These are phyloP conservation scores for Phrynocephalus forsythii DNA, from an alignment of 2,797 vertebrate genomes.

Conservation along the genomic window DNA sequence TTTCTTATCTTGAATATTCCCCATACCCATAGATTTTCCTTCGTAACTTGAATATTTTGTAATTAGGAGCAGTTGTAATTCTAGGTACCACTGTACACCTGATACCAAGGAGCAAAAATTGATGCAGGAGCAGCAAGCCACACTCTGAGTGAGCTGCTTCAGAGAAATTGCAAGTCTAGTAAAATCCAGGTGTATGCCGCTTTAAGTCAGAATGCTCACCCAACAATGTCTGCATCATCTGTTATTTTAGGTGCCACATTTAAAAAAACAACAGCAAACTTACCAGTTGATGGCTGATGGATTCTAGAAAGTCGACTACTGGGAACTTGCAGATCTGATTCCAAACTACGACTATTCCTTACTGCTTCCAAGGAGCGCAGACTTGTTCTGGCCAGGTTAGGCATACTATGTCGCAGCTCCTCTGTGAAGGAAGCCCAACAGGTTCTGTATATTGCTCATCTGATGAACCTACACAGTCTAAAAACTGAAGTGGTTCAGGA, in stretches of 20 bases:
- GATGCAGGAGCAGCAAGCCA: not conserved
- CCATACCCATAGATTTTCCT: too few species aligned
- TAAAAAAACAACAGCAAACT: slow-evolving; percentile 3
- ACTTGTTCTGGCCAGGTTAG: slow-evolving; percentile 90
- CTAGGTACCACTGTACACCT: too few species aligned
- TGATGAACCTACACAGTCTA: not conserved
- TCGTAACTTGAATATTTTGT: too few species aligned
- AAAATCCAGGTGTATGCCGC: not conserved
- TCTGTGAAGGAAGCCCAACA: slow-evolving; percentile 78
- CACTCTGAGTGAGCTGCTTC: not conserved
- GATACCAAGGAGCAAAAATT: not conserved
- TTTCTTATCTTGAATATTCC: too few species aligned
- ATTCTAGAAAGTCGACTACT: slow-evolving; percentile 88
- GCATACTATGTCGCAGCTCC: slow-evolving; percentile 94
- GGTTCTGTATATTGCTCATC: fast-evolving
- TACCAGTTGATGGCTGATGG: slow-evolving; percentile 87
- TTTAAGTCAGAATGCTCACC: not conserved
- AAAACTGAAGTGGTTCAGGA: not conserved
- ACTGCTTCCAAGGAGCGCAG: slow-evolving; percentile 89
- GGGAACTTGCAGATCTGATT: slow-evolving; percentile 93
- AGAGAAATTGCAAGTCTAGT: not conserved
- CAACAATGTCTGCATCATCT: not conserved
- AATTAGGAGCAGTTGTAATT: too few species aligned
- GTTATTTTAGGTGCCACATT: too few species aligned
- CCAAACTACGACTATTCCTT: slow-evolving; percentile 92